Percentiles rank a stretch among this genome's conserved stretches.
phyloP scores from a whole-genome alignment of 1,140 invertebrate genomes.

The Eciton burchellii region DNA sequence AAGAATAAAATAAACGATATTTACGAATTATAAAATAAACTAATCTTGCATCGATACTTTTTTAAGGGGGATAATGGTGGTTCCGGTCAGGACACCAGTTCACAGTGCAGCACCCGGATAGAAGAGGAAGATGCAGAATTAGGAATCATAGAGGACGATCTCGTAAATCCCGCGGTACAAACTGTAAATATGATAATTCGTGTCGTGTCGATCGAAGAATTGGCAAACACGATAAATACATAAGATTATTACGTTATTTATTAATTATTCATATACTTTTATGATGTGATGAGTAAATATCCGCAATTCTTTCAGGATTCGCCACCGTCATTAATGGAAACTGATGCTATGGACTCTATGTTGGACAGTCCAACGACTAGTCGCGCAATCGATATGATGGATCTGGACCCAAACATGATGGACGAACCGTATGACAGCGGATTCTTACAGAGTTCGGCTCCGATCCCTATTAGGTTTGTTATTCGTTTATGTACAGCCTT shows the following conservation, averaged over 20 bases:
- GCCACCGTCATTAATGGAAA: constrained; percentile 78
- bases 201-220: background rate
- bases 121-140: constrained; percentile 87
- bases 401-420: constrained; percentile 84
- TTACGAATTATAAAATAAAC: background rate
- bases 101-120: constrained; percentile 87
- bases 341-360: constrained; percentile 76
- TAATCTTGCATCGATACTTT: constrained; percentile 16
- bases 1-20: too few species aligned
- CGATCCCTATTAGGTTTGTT: constrained; percentile 83
- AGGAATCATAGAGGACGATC: constrained; percentile 79
- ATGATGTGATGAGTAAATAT: constrained; percentile 9
- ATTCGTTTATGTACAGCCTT: constrained; percentile 2
- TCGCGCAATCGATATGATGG: constrained; percentile 84
- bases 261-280: constrained; percentile 47
- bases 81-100: constrained; percentile 80
- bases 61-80: constrained; percentile 78
- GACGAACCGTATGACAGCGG: constrained; percentile 84
- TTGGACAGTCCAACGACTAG: constrained; percentile 83
- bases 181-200: constrained; percentile 64
- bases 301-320: constrained; percentile 70
- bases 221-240: background rate
- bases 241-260: constrained; percentile 16
- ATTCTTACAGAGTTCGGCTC: constrained; percentile 83
- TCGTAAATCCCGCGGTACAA: constrained; percentile 67